Conservation (phyloP, 2,888 invertebrate species). For the Hypena proboscidalis region DNA sequence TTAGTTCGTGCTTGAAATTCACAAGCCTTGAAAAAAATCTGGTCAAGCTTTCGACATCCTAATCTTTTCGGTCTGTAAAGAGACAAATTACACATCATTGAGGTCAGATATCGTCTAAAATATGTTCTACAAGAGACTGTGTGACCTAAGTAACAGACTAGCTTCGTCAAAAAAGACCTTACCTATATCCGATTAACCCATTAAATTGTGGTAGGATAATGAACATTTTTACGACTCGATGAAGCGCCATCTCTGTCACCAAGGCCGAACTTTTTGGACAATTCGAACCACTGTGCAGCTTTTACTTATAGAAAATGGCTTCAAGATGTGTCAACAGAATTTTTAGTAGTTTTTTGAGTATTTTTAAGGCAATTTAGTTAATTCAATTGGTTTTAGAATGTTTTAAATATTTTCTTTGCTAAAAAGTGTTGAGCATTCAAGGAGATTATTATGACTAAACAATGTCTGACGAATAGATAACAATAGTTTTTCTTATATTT, state of each 20-base stretch:
- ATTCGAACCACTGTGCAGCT: slow-evolving; percentile 13
- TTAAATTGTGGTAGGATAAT: slow-evolving; percentile 7
- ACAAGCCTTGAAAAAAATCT: no score
- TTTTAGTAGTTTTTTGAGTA: no score
- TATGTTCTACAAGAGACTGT: neutral
- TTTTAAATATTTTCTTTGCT: no score
- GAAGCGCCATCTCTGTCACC: slow-evolving; percentile 54
- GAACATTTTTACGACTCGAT: slow-evolving; percentile 21
- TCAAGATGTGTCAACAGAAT: no score
- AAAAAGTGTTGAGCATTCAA: no score
- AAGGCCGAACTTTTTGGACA: slow-evolving; percentile 44
- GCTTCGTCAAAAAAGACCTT: slow-evolving; percentile 11
- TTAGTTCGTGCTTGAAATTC: no score
- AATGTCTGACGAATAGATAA: no score
- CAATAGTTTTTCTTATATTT: no score
- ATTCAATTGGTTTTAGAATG: no score
- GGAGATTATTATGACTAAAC: no score
- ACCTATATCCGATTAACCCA: slow-evolving; percentile 13
- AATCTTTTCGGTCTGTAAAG: neutral
- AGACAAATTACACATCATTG: neutral
- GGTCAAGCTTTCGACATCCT: neutral
- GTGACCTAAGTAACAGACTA: slow-evolving; percentile 5
- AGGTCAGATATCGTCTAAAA: neutral
- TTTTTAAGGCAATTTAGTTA: no score
- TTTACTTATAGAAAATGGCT: slow-evolving; percentile 2